A percentile compares a stretch with the other conserved stretches of the same genome.
These are phyloP conservation scores for Sterna hirundo DNA, from an alignment of 2,113 vertebrate species.

Conservation along the genomic window DNA sequence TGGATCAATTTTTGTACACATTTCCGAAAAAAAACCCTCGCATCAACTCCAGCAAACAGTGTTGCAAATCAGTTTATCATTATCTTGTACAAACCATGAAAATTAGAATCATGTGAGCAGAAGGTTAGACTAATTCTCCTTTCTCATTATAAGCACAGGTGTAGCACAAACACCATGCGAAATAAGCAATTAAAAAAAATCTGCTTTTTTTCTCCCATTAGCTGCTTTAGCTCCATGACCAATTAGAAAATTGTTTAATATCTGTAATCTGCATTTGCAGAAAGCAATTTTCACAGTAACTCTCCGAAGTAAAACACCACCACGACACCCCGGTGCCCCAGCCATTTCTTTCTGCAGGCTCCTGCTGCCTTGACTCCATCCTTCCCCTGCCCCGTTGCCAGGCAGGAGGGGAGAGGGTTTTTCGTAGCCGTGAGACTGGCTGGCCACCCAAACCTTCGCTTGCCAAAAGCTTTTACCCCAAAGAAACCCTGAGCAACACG, in stretches of 20 bases:
- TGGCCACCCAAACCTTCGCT: neutral
- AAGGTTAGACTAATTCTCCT: constrained; percentile 88
- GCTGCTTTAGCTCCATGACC: constrained; percentile 90
- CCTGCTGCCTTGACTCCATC: neutral
- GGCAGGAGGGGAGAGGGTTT: neutral
- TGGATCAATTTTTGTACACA: constrained; percentile 39
- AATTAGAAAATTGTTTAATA: constrained; percentile 96
- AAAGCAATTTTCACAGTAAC: constrained; percentile 85
- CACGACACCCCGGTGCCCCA: neutral
- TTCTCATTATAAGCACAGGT: constrained; percentile 95
- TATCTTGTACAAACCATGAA: constrained; percentile 81
- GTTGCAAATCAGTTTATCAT: constrained; percentile 78
- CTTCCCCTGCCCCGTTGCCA: neutral
- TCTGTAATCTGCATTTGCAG: constrained; percentile 87
- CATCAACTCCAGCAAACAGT: constrained; percentile 53
- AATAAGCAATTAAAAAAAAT: constrained; percentile 94
- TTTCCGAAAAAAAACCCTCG: constrained; percentile 41
- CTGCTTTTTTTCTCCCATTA: constrained; percentile 86
- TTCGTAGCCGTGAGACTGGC: neutral
- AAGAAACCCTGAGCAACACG: neutral
- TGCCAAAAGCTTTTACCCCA: neutral
- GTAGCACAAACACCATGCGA: constrained; percentile 86
- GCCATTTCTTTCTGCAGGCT: neutral
- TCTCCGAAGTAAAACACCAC: constrained; percentile 56
- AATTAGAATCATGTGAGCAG: constrained; percentile 88